Conservation (phyloP, 2,113 vertebrate species). For the Galeopterus variegatus region DNA sequence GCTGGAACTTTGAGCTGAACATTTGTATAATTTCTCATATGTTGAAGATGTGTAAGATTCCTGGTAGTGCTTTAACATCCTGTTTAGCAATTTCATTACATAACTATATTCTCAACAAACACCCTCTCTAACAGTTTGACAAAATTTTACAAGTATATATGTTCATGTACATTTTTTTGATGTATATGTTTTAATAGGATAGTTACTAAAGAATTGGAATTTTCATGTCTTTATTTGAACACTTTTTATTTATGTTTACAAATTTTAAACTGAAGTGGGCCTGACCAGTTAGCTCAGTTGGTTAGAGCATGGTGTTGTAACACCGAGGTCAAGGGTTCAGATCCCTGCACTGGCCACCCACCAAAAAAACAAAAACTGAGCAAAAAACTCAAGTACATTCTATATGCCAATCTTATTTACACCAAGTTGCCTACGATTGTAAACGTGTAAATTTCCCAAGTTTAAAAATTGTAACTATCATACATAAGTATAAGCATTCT, state of each 20-base stretch:
- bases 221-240: conserved; percentile 47
- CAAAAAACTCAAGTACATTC: not conserved
- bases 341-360: no score
- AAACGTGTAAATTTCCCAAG: not conserved
- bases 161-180: not conserved
- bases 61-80: conserved; percentile 83
- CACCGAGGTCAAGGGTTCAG: no score
- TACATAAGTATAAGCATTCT: not conserved
- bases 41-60: conserved; percentile 64
- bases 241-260: not conserved
- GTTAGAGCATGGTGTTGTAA: no score
- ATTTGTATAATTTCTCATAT: conserved; percentile 72
- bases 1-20: conserved; percentile 78
- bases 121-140: conserved; percentile 85
- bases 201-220: not conserved
- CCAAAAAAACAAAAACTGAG: no score
- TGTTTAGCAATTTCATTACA: conserved; percentile 88
- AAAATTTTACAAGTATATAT: conserved; percentile 74
- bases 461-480: not conserved
- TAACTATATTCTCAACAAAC: conserved; percentile 87
- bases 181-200: conserved; percentile 3
- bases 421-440: not conserved
- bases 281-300: no score
- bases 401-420: not conserved
- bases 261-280: not conserved